phyloP scores from a whole-genome alignment of 2,797 vertebrate genomes.

The Crenichthys baileyi region DNA sequence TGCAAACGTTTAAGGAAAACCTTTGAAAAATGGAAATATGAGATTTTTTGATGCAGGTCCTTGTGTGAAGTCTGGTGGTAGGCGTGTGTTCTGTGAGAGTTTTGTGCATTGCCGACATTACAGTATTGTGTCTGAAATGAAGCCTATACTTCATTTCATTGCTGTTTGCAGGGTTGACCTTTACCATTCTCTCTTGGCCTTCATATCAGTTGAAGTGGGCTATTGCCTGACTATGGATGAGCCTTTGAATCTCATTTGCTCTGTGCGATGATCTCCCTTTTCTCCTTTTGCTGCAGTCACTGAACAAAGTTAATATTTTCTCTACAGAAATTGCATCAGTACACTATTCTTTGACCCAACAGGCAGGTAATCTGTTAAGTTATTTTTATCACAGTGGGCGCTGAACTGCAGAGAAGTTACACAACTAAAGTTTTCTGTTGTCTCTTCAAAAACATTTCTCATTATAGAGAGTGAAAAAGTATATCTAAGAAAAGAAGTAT shows the following conservation, averaged over 20 bases:
- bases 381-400: constrained; percentile 18
- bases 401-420: constrained; percentile 13
- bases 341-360: constrained; percentile 39
- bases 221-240: constrained; percentile 76
- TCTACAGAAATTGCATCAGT: constrained; percentile 52
- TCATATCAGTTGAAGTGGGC: constrained; percentile 78
- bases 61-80: constrained; percentile 15
- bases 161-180: constrained; percentile 79
- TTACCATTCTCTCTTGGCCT: constrained; percentile 77
- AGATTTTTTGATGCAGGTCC: constrained; percentile 29
- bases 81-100: constrained; percentile 36
- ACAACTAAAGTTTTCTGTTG: constrained; percentile 33
- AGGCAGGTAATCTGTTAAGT: constrained; percentile 38
- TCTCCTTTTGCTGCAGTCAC: constrained; percentile 58
- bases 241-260: constrained; percentile 81
- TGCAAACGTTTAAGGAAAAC: constrained; percentile 18
- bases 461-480: constrained; percentile 18
- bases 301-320: constrained; percentile 70
- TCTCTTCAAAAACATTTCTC: constrained; percentile 8
- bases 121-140: constrained; percentile 68
- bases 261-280: constrained; percentile 63
- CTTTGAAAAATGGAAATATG: constrained; percentile 10
- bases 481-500: not conserved
- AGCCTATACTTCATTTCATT: constrained; percentile 74
- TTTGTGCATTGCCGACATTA: constrained; percentile 61